These are phyloP conservation scores for Cyanoderma ruficeps DNA, from an alignment of 2,113 vertebrate species.

Conservation along the genomic window DNA sequence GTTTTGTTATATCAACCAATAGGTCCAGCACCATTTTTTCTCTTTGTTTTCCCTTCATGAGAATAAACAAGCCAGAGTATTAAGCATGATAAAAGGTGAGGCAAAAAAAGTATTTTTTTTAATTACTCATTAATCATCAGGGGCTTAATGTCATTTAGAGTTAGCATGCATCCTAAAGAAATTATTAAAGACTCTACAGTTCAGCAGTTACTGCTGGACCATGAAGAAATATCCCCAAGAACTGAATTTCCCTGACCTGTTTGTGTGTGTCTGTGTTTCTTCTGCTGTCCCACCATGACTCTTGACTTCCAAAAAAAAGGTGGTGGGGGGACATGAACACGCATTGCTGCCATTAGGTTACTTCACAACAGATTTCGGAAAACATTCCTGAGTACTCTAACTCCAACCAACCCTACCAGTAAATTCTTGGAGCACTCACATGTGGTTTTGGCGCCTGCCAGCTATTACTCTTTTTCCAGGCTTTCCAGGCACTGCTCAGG, in stretches of 20 bases:
- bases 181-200: neutral
- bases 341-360: neutral
- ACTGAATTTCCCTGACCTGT: neutral
- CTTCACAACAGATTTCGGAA: neutral
- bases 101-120: neutral
- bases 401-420: neutral
- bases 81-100: neutral
- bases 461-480: neutral
- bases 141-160: neutral
- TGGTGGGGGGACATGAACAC: fast-evolving
- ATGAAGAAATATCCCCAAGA: neutral
- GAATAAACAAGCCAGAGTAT: neutral
- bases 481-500: neutral
- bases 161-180: neutral
- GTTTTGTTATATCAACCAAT: neutral
- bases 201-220: neutral
- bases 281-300: neutral
- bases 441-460: neutral
- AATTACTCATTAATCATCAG: neutral
- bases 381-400: neutral
- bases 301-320: neutral
- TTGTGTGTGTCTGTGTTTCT: neutral
- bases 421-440: neutral
- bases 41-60: neutral
- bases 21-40: neutral